phyloP scores from a whole-genome alignment of 1,140 invertebrate species.

The Leptopilina clavipes region DNA sequence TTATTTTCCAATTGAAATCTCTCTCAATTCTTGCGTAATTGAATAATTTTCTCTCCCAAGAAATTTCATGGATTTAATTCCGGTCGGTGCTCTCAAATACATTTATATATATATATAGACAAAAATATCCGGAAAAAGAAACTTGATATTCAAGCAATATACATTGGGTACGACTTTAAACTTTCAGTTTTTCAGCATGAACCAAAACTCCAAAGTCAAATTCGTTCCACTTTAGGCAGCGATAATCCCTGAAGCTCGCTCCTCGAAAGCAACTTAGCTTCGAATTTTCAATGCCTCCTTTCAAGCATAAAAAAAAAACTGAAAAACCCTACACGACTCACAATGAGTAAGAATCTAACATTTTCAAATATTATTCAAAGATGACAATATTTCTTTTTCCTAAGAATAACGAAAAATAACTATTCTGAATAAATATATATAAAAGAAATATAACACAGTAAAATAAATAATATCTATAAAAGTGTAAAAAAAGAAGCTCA shows the following conservation, averaged over 20 bases:
- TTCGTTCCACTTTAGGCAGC: constrained; percentile 18
- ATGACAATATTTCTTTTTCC: neutral
- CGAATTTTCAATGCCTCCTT: constrained; percentile 9
- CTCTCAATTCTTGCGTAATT: neutral
- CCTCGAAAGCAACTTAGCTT: neutral
- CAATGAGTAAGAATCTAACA: neutral
- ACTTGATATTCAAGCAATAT: neutral
- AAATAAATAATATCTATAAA: constrained; percentile 17
- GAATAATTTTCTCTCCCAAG: neutral
- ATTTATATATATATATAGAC: too few relatives aligned
- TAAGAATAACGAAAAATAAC: neutral
- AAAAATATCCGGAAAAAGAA: constrained; percentile 17
- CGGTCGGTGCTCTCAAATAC: constrained; percentile 8
- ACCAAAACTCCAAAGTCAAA: neutral
- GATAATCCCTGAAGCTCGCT: constrained; percentile 29
- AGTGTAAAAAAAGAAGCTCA: constrained; percentile 44
- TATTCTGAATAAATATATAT: neutral
- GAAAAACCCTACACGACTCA: neutral
- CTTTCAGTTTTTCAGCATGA: neutral
- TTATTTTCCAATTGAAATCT: too few relatives aligned
- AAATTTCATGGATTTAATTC: neutral
- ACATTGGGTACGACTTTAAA: neutral
- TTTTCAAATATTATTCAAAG: neutral
- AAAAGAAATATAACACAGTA: neutral
- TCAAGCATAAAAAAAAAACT: neutral